Evolutionary conservation across 2,888 invertebrate genomes (phyloP).

Genomic region (Nudaria mundana): DNA sequence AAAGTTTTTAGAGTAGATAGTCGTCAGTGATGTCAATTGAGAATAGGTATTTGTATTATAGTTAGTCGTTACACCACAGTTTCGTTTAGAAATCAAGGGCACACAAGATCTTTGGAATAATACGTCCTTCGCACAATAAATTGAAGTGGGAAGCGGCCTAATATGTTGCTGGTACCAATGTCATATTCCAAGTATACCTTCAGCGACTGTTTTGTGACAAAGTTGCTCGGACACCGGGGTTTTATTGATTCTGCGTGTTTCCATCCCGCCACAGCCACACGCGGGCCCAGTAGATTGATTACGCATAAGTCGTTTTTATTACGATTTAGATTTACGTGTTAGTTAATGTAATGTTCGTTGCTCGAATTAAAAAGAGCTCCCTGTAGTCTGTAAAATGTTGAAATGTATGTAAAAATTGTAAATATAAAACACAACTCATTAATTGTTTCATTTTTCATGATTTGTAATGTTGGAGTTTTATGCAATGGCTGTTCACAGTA

Average conservation of each 20-base stretch:
- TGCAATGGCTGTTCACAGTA: conserved; percentile 20
- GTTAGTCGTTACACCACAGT: conserved; percentile 37
- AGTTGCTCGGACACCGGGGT: conserved; percentile 61
- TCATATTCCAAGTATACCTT: conserved; percentile 62
- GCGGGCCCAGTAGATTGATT: conserved; percentile 71
- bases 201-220: conserved; percentile 58
- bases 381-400: conserved; percentile 80
- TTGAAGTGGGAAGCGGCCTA: conserved; percentile 70
- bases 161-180: conserved; percentile 61
- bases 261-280: conserved; percentile 53
- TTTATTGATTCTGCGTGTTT: conserved; percentile 78
- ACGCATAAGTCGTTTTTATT: conserved; percentile 74
- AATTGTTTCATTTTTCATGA: conserved; percentile 67
- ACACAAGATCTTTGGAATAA: conserved; percentile 63
- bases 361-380: conserved; percentile 81
- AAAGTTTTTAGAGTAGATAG: conserved; percentile 62
- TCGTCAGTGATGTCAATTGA: conserved; percentile 64
- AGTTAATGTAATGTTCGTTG: conserved; percentile 81
- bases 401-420: conserved; percentile 80
- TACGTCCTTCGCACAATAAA: conserved; percentile 71
- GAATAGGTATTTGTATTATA: conserved; percentile 53
- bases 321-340: conserved; percentile 79
- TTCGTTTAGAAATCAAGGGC: conserved; percentile 49
- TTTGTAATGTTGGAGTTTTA: conserved; percentile 26
- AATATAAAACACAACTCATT: conserved; percentile 74